Base-by-base conservation (phyloP, 2,888 invertebrate genomes). In the Calameuta pallipes region DNA sequence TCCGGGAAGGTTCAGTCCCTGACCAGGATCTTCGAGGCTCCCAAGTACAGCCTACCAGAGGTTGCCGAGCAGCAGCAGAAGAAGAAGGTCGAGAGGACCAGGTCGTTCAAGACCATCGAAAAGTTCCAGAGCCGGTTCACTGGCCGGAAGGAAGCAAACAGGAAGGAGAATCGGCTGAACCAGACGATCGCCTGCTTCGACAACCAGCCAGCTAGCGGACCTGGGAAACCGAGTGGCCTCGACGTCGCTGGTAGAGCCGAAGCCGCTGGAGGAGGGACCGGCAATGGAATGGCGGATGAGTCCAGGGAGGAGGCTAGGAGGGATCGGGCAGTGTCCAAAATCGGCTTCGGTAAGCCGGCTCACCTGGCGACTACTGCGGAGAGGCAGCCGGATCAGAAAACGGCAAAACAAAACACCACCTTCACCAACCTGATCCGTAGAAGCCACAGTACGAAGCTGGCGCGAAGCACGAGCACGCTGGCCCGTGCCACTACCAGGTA, bases 391-490 rank as follows among this genome's bases (percentile, higher is more conserved):
- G 30, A 70, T 30, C 74, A 74, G 35, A 74, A 74, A 74, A n/a
- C 35, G 34, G 23, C 23, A 34, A 74, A 74, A 36, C 74, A 74
- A n/a, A 74, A 74, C 36, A 23, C 36, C 33, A 90, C 92, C 69
- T 87, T 90, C 33, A 86, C 88, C 13, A 90, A 89, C 82, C 83
- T 95, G 84, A 95, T 96, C 85, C 93, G 96, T 15, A 93, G 95
- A 78, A 95, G 95, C 9, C 94, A 96, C 86, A 95, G 95, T 83
- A 95, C 95, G 1, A 96, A 96, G 89, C 89, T 96, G 75, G 94
- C 95, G 1, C 93, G 95, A 80, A 95, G 95, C 85, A 95, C 95
- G 86, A 89, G 89, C 79, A 87, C 89, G 13, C 78, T 90, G 78
- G 86, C 88, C 34, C 88, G 88, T 77, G 79, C 85, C n/a, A 85